Conservation (phyloP, 2,797 vertebrate species). For the Cirrhinus molitorella region DNA sequence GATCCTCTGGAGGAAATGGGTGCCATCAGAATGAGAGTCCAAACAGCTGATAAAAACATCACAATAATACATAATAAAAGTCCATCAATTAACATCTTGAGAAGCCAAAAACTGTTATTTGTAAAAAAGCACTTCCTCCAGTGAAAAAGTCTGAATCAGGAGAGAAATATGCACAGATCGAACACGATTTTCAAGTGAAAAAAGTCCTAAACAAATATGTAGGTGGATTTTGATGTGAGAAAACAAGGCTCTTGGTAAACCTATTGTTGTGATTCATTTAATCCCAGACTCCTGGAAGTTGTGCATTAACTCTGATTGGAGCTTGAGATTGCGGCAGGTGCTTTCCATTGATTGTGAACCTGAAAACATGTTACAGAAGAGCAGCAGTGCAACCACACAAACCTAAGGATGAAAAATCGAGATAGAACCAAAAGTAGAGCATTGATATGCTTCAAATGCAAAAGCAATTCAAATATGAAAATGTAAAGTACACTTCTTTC, state of each 20-base stretch:
- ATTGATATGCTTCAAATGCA: not conserved
- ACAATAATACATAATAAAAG: no score
- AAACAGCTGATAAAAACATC: no score
- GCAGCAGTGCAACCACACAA: not conserved
- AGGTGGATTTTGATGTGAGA: no score
- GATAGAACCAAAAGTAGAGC: not conserved
- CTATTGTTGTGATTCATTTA: not conserved
- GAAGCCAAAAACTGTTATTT: no score
- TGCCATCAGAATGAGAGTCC: no score
- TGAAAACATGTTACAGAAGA: not conserved
- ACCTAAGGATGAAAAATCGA: not conserved
- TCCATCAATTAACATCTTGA: no score
- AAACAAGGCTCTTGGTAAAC: not conserved
- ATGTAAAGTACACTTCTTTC: not conserved
- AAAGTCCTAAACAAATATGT: no score
- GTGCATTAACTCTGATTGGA: not conserved
- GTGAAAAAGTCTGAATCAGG: not conserved
- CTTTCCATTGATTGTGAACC: not conserved
- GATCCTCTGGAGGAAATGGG: no score
- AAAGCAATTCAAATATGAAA: conserved; percentile 14
- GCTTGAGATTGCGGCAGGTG: not conserved
- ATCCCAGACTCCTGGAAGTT: not conserved
- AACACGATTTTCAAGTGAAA: not conserved
- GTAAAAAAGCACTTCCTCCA: no score
- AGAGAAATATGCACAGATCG: not conserved